Evolutionary conservation across 2,113 vertebrate genomes (phyloP).

Genomic region (Pholis gunnellus): DNA sequence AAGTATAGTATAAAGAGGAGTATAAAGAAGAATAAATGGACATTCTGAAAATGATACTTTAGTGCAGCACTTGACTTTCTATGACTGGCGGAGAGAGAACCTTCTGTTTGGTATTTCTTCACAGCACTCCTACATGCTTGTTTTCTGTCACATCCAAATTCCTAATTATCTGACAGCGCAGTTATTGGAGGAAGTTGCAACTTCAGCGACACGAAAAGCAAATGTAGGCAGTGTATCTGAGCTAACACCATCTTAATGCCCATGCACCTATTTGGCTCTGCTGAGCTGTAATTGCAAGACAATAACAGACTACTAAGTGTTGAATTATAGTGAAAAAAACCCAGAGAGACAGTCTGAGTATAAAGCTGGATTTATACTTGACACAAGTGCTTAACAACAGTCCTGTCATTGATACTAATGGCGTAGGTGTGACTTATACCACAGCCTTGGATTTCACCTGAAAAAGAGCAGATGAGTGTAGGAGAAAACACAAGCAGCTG

Average conservation of each 20-base stretch:
- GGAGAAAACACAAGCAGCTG: not conserved
- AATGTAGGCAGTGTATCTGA: not conserved
- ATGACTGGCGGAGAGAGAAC: not conserved
- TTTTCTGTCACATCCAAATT: not conserved
- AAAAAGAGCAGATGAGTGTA: not conserved
- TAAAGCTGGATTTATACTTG: not conserved
- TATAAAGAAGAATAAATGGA: not conserved
- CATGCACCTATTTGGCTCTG: not conserved
- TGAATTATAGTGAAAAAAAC: not conserved
- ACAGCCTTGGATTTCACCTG: not conserved
- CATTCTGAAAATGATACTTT: not conserved
- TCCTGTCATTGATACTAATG: not conserved
- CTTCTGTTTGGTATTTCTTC: not conserved
- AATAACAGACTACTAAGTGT: not conserved
- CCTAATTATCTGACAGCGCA: not conserved
- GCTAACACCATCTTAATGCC: not conserved
- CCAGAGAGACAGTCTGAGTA: not conserved
- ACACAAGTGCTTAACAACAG: not conserved
- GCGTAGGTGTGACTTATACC: not conserved
- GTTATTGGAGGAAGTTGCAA: not conserved
- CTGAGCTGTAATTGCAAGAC: not conserved
- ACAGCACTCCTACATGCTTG: not conserved
- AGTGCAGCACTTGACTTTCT: not conserved
- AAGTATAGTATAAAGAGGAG: no score
- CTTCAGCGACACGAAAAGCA: not conserved